Evolutionary conservation across 1,140 invertebrate species (phyloP).

Genomic region (Cydia strobilella): DNA sequence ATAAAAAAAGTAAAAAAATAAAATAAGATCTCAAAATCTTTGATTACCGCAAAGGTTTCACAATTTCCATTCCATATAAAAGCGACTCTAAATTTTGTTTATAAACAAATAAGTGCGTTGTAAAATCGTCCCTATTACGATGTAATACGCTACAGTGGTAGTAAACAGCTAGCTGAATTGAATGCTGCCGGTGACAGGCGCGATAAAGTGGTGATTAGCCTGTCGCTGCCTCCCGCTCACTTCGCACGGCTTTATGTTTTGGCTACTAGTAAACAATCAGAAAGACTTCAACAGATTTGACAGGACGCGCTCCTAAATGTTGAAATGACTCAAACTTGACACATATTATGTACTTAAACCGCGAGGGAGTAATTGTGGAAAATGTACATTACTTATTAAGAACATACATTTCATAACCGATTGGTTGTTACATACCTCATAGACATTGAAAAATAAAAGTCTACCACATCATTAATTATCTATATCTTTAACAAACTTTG

Average conservation of each 20-base stretch:
- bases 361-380: neutral
- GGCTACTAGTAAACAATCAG: constrained; percentile 15
- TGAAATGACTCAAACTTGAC: neutral
- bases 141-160: constrained; percentile 36
- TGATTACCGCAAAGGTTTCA: neutral
- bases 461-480: too few species aligned
- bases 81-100: constrained; percentile 8
- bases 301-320: neutral
- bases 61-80: neutral
- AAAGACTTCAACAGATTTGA: constrained; percentile 2
- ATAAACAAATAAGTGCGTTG: neutral
- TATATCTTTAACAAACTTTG: neutral
- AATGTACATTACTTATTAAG: neutral
- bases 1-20: too few species aligned
- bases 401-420: too few species aligned
- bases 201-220: constrained; percentile 69
- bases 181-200: constrained; percentile 56
- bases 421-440: too few species aligned
- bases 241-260: constrained; percentile 23
- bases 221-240: constrained; percentile 53
- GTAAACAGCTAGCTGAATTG: constrained; percentile 46
- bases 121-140: constrained; percentile 34
- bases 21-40: neutral
- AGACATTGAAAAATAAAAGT: too few species aligned
- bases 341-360: neutral